Evolutionary conservation across 2,797 vertebrate species (phyloP), one percentile per base, ranked within the genome.

Genomic region (Spheniscus humboldti): DNA sequence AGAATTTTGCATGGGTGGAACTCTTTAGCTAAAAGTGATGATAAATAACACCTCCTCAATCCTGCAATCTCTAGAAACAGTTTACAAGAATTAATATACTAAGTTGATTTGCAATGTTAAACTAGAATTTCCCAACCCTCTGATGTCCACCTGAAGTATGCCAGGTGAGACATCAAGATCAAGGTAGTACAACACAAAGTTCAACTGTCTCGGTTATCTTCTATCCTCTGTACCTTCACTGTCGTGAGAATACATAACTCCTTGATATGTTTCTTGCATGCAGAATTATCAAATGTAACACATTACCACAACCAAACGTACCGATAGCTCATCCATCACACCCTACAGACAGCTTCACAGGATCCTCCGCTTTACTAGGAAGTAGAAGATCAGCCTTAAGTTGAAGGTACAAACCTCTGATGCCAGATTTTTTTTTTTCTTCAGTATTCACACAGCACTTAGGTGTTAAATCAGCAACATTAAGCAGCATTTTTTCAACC

Each of bases 21-120:
- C 95, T 93, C 96, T 93, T 95, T 80, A 96, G 93, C 92, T 89
- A 89, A 88, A 97, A 96, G 92, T 88, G 95, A 94, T 92, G 91
- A 96, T 96, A 97, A 97, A 96, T 94, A 97, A 94, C 96, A 94
- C 96, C 96, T 95, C 97, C 94, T 97, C 96, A 95, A 83, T 92
- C 79, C 79, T 95, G 94, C 92, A 37, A 89, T 82, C 93, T 86
- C 93, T 37, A 78, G 85, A 95, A 92, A 96, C 95, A 93, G 90
- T 82, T 94, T 94, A 95, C 88, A 93, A 90, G 77, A 81, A 78
- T 56, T 92, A 86, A 96, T 88, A 85, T 14, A 78, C 31, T 22
- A 62, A 85, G 41, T 18, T 43, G 73, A 90, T 90, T 90, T 78
- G 79, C 91, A 93, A 25, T 33, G 82, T 78, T 94, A 52, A 93